Conservation (phyloP, 37 sponge, comb jelly and placozoan species). For the Diacarnus erythraeanus region DNA sequence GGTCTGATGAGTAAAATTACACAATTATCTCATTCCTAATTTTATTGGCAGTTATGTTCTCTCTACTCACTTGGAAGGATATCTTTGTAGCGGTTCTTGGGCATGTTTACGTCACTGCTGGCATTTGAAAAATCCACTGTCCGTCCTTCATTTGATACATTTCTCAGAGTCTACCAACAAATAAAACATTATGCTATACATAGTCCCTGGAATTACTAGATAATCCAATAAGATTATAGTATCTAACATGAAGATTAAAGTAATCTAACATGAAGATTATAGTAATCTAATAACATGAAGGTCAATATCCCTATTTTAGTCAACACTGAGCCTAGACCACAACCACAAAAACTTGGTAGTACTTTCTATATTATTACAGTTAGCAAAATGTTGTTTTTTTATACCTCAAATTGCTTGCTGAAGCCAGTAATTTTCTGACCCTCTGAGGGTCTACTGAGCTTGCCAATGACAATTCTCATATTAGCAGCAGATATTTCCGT, state of each 20-base stretch:
- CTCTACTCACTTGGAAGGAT: slow-evolving; percentile 46
- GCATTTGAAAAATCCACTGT: slow-evolving; percentile 20
- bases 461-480: slow-evolving; percentile 47
- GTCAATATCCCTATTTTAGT: too few relatives aligned
- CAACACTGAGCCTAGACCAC: not conserved
- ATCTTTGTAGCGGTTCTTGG: slow-evolving; percentile 57
- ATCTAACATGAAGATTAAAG: not conserved
- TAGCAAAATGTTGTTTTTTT: too few relatives aligned
- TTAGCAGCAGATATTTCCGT: slow-evolving; percentile 56
- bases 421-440: slow-evolving; percentile 66
- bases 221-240: not conserved
- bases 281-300: not conserved
- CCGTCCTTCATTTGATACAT: not conserved
- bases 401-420: slow-evolving; percentile 68
- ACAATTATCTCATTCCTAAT: too few relatives aligned
- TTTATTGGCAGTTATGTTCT: too few relatives aligned
- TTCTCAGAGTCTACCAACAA: slow-evolving; percentile 48
- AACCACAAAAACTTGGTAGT: not conserved
- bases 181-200: too few relatives aligned
- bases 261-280: not conserved
- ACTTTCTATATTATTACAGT: too few relatives aligned
- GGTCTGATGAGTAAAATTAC: too few relatives aligned
- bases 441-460: slow-evolving; percentile 22
- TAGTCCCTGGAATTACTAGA: too few relatives aligned
- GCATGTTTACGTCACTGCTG: slow-evolving; percentile 5